Evolutionary conservation across 2,888 invertebrate species (phyloP), one percentile per base, ranked within the genome.

Genomic region (Xestia c-nigrum): DNA sequence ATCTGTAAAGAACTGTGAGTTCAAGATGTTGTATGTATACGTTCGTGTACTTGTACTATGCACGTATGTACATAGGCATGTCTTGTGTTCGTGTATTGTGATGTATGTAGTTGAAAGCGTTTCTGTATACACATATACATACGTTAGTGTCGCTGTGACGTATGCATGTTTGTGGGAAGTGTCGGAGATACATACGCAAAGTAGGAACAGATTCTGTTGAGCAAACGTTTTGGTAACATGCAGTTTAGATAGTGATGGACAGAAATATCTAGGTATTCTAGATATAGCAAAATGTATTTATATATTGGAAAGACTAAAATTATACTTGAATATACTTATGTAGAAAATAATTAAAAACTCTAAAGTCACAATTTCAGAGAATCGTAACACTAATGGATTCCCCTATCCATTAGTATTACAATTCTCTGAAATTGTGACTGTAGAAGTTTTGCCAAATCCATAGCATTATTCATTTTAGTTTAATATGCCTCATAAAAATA

Each of bases 1-100:
- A 87, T 63, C 47, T 87, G 85, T 14, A 21, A n/a, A 16, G 31
- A 69, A 46, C 66, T 61, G 55, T n/a, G 19, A 70, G 74, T 70
- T 73, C 66, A 40, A 52, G 40, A 75, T 80, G 57, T 78, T 67
- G 24, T 68, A 59, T 61, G 31, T 66, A 31, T 59, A 38, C 12
- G 40, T 61, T 57, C 14, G 19, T 59, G 19, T 31, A n/a, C 12
- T 21, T 40, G n/a, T 40, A 40, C 21, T 10, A 10, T 63, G 40
- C 40, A 21, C 21, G 6, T 63, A 1, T 63, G 40, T 63, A 21
- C 21, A 14, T 63, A 3, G 0, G 0, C 63, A 24, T 57, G 10
- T 65, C 12, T 40, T 76, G 46, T 16, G 46, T 72, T 65, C 52
- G n/a, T 64, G 31, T 52, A 47, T 67, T 74, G 31, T 46, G 19